Evolutionary conservation across 2,797 vertebrate genomes (phyloP), one percentile per base, ranked within the genome.

Genomic region (Centropyge bicolor): DNA sequence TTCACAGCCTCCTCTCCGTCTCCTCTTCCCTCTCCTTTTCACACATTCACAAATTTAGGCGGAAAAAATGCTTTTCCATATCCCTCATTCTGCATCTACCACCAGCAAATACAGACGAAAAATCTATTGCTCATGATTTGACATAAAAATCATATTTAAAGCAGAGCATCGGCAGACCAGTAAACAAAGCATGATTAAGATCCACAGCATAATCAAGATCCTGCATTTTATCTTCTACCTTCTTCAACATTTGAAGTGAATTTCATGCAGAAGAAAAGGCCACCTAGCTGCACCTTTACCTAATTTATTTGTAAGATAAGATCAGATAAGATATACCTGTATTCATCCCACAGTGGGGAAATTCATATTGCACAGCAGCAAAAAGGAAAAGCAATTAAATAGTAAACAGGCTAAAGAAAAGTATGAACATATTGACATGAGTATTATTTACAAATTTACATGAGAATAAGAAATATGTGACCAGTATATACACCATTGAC

Each of bases 21-120:
- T 74, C n/a, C 70, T 19, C 1, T 56, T n/a, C 48, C 24, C 46
- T 75, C 52, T 51, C 11, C 12, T 20, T 56, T 62, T 67, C 51
- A 83, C 61, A 76, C 59, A 70, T 8, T n/a, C 62, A 69, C 68
- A 66, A 35, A 51, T 45, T 49, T 49, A 8, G 40, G 36, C 6
- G 22, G 27, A 67, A 43, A 49, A 51, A 1, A 56, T 36, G 24
- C 24, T 55, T 36, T 17, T 19, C 60, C 41, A 56, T 8, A 70
- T 40, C 38, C 38, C 6, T n/a, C 1, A 12, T 8, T 48, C n/a
- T 40, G 31, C 40, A 51, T 74, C 64, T 55, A 43, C 46, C 57
- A 64, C 40, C 12, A 56, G 41, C 41, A 22, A 16, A 65, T 61
- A 36, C 13, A 46, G 35, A 22, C 22, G 13, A 72, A 36, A 10